Evolutionary conservation across 2,113 vertebrate species (phyloP), one percentile per base, ranked within the genome.

Genomic region (Phaethornis superciliosus): DNA sequence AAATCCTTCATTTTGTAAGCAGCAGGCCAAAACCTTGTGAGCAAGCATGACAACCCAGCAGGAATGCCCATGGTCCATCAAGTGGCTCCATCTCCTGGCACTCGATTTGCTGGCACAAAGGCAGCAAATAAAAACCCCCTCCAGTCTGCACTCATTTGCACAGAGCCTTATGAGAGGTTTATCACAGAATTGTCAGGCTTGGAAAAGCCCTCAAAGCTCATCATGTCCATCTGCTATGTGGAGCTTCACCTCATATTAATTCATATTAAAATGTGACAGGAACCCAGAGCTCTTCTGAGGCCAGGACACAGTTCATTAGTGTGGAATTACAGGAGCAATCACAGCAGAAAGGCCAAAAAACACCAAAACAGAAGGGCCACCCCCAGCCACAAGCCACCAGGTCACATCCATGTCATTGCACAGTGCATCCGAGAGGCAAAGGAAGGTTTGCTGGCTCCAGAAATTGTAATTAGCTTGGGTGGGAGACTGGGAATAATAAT

Each of bases 401-500:
- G 24, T 80, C 37, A 1, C 4, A 51, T 37, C 42, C 62, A 44
- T 32, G 54, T 42, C 30, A 33, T 88, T 44, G 23, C 12, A 8
- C 32, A 26, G 54, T 0, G 14, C 2, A 4, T 52, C 40, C 3
- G 9, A 85, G 74, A 80, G 9, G 85, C 12, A 7, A 72, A 72
- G 46, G 59, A 60, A 95, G 37, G 64, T 9, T 35, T 85, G 42
- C 70, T 76, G 81, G 70, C 89, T 93, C 32, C 79, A 33, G 81
- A 70, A 72, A 82, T 82, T 4, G 16, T 60, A 89, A 89, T 77
- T 89, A 94, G 47, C 79, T 82, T 5, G 91, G 84, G 91, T 83
- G 91, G 88, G 91, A 93, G 78, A 47, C 76, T 62, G 78, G 81
- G 75, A 88, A 72, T 35, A 44, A 22, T 26, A 78, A 63, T 89